Base-by-base conservation (phyloP, 92 coral and sea anemone genomes). In the Zoanthus solanderi region DNA sequence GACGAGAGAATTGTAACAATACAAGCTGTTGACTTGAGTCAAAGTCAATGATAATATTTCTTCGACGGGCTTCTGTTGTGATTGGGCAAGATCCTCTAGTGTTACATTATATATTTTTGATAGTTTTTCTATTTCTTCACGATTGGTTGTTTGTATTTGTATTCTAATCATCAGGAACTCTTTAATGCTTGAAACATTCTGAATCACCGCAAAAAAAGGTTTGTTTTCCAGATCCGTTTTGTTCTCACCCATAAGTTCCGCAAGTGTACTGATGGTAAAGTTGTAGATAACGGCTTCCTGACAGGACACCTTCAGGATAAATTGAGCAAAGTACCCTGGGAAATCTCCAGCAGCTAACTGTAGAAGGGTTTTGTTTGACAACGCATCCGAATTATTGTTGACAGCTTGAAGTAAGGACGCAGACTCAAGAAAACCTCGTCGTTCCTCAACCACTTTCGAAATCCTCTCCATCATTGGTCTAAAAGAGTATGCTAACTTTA, bases 261-360 rank as follows among this genome's bases (percentile, higher is more conserved):
- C 75, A 31, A 65, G 17, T 66, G 28, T 81, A 7, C 50, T 57
- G 4, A 81, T 7, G 0, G 75, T 81, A 75, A 44, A 81, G 14
- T 81, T 65, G 18, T n/a, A 81, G 23, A 47, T 60, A 16, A 65
- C 11, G 3, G 58, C 74, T 2, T 81, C 8, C 60, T 66, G 73
- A 37, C 85, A 81, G 6, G 85, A 52, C 2, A 81, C 37, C 6
- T 81, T 47, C 2, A 81, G 63, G 48, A 81, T 13, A 73, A 81
- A 81, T 10, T 44, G 75, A 4, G 85, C 75, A 81, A 46, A 81
- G 50, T 81, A 66, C 48, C 66, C 85, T 47, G 85, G 74, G 9
- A 44, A 3, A 67, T 66, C 12, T 13, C 85, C 85, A 81, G 44
- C 61, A 46, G 76, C 85, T 13, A 81, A 9, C 74, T 66, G 75